phyloP scores from a whole-genome alignment of 2,888 invertebrate species.

The Polyploca ridens region DNA sequence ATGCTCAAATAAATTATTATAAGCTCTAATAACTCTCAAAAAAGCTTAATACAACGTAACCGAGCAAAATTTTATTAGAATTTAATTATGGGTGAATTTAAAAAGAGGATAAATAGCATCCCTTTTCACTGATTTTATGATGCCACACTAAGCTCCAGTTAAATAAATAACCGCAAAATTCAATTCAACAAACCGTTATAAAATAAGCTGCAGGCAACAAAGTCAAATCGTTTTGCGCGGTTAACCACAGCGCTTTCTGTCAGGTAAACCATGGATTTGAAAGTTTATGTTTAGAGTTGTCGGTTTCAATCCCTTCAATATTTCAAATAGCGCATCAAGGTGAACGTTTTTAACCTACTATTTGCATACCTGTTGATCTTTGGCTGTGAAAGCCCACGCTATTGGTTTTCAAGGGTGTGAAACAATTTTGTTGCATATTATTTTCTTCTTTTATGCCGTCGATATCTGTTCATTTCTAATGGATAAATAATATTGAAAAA shows the following conservation, averaged over 20 bases:
- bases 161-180: constrained; percentile 84
- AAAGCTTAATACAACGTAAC: no score
- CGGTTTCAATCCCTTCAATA: constrained; percentile 62
- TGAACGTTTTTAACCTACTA: constrained; percentile 51
- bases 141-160: constrained; percentile 64
- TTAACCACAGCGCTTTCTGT: constrained; percentile 78
- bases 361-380: constrained; percentile 69
- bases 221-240: constrained; percentile 81
- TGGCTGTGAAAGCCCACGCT: constrained; percentile 37
- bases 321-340: constrained; percentile 57
- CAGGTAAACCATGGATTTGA: constrained; percentile 77
- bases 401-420: constrained; percentile 37
- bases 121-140: constrained; percentile 46
- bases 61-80: no score
- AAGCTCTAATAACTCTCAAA: no score
- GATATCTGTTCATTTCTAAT: constrained; percentile 28
- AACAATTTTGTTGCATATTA: constrained; percentile 48
- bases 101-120: constrained; percentile 15
- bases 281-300: constrained; percentile 69
- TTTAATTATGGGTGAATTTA: no score
- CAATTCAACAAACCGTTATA: constrained; percentile 83
- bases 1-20: no score
- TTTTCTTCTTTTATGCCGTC: constrained; percentile 40
- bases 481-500: constrained; percentile 24
- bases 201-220: constrained; percentile 80